phyloP scores from a whole-genome alignment of 1,140 invertebrate species.

The Asbolus verrucosus region DNA sequence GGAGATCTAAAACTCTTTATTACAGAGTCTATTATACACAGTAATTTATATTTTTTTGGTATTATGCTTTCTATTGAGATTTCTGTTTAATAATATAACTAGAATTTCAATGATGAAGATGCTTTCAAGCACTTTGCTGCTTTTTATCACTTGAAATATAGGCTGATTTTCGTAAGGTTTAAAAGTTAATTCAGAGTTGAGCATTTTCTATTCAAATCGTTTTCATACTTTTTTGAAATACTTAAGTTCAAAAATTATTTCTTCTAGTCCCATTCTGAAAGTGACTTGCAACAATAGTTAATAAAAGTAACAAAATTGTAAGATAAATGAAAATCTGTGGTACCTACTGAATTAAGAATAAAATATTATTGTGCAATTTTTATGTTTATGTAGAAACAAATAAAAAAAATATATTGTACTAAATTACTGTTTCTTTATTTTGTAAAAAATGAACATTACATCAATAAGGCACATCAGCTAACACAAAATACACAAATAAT shows the following conservation, averaged over 20 bases:
- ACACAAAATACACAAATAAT: no score
- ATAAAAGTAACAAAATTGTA: slow-evolving; percentile 19
- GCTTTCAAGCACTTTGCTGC: not conserved
- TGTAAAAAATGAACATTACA: slow-evolving; percentile 13
- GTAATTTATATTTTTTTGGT: slow-evolving; percentile 61
- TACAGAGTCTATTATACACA: slow-evolving; percentile 98
- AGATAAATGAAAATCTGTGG: slow-evolving; percentile 48
- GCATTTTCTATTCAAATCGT: no score
- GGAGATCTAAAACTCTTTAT: slow-evolving; percentile 99
- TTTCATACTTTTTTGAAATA: no score
- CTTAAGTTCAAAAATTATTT: no score
- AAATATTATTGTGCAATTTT: slow-evolving; percentile 48
- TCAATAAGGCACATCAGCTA: slow-evolving; percentile 20
- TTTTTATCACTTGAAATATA: not conserved
- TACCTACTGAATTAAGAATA: slow-evolving; percentile 42
- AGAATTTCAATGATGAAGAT: not conserved
- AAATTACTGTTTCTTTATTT: slow-evolving; percentile 36
- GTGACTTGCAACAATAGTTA: slow-evolving; percentile 1
- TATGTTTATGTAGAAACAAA: slow-evolving; percentile 31
- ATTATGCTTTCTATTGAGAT: slow-evolving; percentile 1
- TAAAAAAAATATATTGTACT: slow-evolving; percentile 44
- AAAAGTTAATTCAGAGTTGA: no score
- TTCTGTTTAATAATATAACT: not conserved
- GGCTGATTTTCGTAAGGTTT: no score
- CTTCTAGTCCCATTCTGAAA: slow-evolving; percentile 26